These are phyloP conservation scores for Tauraco hartlaubi DNA, from an alignment of 2,797 vertebrate species.

Conservation along the genomic window DNA sequence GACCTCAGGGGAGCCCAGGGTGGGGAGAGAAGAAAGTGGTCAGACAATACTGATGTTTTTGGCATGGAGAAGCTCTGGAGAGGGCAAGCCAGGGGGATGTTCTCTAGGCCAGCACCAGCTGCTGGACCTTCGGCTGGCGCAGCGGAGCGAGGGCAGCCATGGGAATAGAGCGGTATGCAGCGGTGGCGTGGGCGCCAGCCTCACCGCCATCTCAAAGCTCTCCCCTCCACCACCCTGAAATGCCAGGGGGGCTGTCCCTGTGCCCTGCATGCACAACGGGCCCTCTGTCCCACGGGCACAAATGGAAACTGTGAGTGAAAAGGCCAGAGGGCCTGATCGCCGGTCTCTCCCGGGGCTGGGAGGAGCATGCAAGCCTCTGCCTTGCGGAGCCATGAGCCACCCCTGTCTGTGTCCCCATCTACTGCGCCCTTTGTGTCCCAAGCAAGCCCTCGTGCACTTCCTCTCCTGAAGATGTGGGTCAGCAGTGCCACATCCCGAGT, in stretches of 20 bases:
- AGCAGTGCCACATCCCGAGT: not conserved
- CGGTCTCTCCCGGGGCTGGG: not conserved
- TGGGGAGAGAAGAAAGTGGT: not conserved
- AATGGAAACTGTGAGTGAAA: constrained; percentile 55
- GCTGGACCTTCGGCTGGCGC: not conserved
- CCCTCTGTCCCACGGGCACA: constrained; percentile 40
- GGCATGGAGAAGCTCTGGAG: not conserved
- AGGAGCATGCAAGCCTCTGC: not conserved
- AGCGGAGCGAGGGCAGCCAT: rapidly evolving
- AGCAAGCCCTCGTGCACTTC: not conserved
- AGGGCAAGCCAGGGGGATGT: not conserved
- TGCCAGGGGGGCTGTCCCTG: not conserved
- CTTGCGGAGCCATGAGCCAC: not conserved
- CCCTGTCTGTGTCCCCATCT: not conserved
- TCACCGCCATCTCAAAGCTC: not conserved
- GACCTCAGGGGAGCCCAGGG: rapidly evolving
- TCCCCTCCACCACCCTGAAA: not conserved
- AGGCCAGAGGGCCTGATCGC: not conserved
- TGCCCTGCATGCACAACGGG: not conserved
- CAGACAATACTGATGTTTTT: not conserved
- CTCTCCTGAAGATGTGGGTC: not conserved
- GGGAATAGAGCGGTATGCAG: not conserved
- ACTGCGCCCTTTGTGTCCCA: not conserved
- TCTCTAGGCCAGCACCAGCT: not conserved
- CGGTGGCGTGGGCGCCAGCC: not conserved